phyloP scores from a whole-genome alignment of 2,888 invertebrate genomes.

The Heterodera filipjevi region DNA sequence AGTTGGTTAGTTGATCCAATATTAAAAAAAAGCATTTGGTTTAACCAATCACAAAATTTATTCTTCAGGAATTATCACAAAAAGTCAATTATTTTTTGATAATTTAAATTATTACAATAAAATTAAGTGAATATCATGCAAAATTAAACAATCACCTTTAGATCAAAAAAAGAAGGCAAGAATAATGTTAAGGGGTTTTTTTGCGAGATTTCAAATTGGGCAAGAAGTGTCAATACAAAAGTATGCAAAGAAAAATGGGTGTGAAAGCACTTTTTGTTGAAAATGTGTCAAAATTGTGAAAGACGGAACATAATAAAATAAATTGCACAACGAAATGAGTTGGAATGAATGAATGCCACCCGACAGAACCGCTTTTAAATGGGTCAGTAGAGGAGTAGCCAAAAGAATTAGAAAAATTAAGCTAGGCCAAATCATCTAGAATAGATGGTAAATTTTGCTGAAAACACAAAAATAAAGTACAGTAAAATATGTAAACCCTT shows the following conservation, averaged over 20 bases:
- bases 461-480: no score
- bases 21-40: no score
- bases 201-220: not conserved
- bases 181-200: not conserved
- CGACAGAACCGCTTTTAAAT: no score
- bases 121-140: not conserved
- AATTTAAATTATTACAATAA: not conserved
- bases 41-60: no score
- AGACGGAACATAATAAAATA: not conserved
- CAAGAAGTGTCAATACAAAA: not conserved
- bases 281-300: not conserved
- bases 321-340: not conserved
- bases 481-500: no score
- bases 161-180: conserved; percentile 6
- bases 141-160: not conserved
- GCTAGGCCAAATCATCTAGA: no score
- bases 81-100: conserved; percentile 3
- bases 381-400: no score
- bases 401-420: no score
- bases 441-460: no score
- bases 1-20: no score
- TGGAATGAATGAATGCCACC: not conserved
- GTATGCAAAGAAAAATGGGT: not conserved
- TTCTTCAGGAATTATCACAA: not conserved
- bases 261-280: not conserved